phyloP scores from a whole-genome alignment of 2,888 invertebrate genomes.

The Watsonalla binaria region DNA sequence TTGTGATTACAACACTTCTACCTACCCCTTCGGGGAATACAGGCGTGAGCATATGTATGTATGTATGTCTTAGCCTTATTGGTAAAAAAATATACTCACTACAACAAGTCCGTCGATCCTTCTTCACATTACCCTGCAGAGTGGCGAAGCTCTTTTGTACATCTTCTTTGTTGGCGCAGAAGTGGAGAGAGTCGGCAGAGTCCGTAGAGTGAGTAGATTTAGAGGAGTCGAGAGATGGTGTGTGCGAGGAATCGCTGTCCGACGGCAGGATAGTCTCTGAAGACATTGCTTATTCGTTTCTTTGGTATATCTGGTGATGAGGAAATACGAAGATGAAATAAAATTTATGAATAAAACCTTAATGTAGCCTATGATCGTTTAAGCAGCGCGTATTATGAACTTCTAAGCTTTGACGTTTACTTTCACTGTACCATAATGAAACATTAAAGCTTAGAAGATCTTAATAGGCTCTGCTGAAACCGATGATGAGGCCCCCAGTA shows the following conservation, averaged over 20 bases:
- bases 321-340: too few species aligned
- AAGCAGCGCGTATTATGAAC: too few species aligned
- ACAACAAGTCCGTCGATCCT: slow-evolving; percentile 28
- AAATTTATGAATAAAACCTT: too few species aligned
- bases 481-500: too few species aligned
- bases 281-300: slow-evolving; percentile 14
- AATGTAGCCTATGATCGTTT: too few species aligned
- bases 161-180: slow-evolving; percentile 15
- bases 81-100: slow-evolving; percentile 33
- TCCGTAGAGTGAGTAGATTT: slow-evolving; percentile 10
- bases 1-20: too few species aligned
- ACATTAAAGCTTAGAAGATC: too few species aligned
- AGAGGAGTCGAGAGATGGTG: slow-evolving; percentile 21
- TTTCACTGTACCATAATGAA: too few species aligned
- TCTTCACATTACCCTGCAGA: slow-evolving; percentile 17
- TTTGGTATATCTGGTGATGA: slow-evolving; percentile 9
- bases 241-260: slow-evolving; percentile 14
- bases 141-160: slow-evolving; percentile 21
- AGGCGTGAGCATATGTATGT: too few species aligned
- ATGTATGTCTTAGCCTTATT: slow-evolving; percentile 2
- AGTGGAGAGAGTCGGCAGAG: slow-evolving; percentile 35
- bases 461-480: too few species aligned
- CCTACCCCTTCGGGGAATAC: too few species aligned
- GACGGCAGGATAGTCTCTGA: slow-evolving; percentile 10
- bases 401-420: too few species aligned